A percentile compares a stretch with the other conserved stretches of the same genome.
phyloP scores from a whole-genome alignment of 1,140 invertebrate genomes.

The Papilio polytes region DNA sequence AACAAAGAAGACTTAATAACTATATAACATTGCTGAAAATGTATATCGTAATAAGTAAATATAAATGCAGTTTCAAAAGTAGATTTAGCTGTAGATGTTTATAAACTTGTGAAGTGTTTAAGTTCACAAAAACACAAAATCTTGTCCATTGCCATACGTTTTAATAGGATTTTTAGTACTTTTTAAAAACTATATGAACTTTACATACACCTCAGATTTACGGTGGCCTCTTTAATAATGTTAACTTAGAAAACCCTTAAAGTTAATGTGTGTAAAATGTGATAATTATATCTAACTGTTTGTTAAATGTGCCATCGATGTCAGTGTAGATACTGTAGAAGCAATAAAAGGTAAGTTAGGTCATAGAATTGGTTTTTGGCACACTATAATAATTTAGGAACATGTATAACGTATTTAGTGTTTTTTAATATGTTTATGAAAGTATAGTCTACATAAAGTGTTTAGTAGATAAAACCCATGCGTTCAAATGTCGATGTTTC shows the following conservation, averaged over 20 bases:
- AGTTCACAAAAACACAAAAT: conserved; percentile 16
- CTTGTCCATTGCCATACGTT: conserved; percentile 4
- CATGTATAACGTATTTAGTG: not conserved
- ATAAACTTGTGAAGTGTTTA: conserved; percentile 28
- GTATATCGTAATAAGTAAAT: conserved; percentile 5
- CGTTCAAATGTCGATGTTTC: not conserved
- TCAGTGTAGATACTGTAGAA: conserved; percentile 16
- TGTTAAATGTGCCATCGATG: conserved; percentile 28
- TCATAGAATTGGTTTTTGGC: not conserved
- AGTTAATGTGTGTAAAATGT: conserved; percentile 29
- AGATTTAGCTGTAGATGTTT: conserved; percentile 28
- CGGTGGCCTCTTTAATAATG: conserved; percentile 27
- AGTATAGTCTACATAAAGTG: not conserved
- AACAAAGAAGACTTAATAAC: conserved; percentile 38
- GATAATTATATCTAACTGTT: conserved; percentile 28
- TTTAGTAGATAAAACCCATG: not conserved
- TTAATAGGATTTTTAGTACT: not conserved
- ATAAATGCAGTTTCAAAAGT: conserved; percentile 16
- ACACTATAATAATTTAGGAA: conserved; percentile 9
- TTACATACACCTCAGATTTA: not conserved
- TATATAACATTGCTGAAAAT: conserved; percentile 28
- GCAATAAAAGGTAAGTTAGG: conserved; percentile 14
- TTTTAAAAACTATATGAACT: conserved; percentile 3
- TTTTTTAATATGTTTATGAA: not conserved
- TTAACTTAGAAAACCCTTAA: conserved; percentile 23